Evolutionary conservation across 2,888 invertebrate species (phyloP).

Genomic region (Saturnia japonica): DNA sequence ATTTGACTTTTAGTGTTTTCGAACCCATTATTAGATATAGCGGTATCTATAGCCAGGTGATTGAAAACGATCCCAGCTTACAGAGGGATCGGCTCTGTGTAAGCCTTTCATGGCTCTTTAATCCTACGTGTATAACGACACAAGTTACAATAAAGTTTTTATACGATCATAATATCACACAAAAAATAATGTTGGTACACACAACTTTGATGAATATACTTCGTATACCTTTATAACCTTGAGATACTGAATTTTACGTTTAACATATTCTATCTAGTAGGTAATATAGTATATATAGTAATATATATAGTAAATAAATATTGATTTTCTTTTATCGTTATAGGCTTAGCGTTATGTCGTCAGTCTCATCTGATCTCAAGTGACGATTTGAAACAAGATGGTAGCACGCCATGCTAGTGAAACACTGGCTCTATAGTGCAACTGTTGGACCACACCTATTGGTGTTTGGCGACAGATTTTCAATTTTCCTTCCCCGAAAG

Average conservation of each 20-base stretch:
- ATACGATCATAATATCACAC: background rate
- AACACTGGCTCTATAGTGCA: no score
- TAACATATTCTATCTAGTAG: no score
- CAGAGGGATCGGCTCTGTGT: constrained; percentile 58
- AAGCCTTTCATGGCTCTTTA: constrained; percentile 69
- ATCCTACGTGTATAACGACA: constrained; percentile 70
- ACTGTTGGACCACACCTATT: no score
- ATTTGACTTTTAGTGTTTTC: background rate
- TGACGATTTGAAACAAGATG: no score
- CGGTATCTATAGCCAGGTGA: constrained; percentile 31
- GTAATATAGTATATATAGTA: no score
- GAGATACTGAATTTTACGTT: background rate
- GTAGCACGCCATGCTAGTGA: no score
- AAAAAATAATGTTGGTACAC: background rate
- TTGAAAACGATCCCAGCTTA: constrained; percentile 65
- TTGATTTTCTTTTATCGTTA: no score
- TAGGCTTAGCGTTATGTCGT: no score
- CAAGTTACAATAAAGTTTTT: constrained; percentile 44
- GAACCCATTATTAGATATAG: background rate
- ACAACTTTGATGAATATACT: background rate
- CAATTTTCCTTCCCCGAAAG: no score
- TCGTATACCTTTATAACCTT: background rate
- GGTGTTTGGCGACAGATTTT: no score
- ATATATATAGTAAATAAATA: no score
- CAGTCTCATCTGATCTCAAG: no score